phyloP scores from a whole-genome alignment of 2,797 vertebrate genomes.

The Oreochromis mossambicus region DNA sequence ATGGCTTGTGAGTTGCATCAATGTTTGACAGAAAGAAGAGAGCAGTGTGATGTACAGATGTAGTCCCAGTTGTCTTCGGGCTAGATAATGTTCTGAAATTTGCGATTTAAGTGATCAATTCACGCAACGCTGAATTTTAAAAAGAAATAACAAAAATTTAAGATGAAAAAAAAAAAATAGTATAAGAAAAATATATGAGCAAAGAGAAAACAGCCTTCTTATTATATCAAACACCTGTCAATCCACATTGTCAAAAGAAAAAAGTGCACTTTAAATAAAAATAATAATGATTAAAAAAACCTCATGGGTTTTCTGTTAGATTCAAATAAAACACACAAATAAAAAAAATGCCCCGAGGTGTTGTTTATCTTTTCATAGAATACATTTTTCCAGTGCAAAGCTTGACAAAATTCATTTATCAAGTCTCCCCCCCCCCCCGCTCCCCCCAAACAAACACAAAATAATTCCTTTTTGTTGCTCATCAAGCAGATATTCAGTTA shows the following conservation, averaged over 20 bases:
- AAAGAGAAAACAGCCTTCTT: not conserved
- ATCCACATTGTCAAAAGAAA: not conserved
- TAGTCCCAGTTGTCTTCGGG: rapidly evolving
- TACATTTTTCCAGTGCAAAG: too few relatives aligned
- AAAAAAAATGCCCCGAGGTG: not conserved
- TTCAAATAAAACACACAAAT: not conserved
- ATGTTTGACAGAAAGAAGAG: not conserved
- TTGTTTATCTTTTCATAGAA: not conserved
- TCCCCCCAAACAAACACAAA: rapidly evolving
- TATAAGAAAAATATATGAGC: not conserved
- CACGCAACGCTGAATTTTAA: rapidly evolving
- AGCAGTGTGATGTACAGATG: not conserved
- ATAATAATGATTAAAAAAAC: not conserved
- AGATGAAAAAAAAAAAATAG: not conserved
- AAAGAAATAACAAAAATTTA: not conserved
- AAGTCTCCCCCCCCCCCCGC: not conserved
- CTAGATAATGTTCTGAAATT: not conserved
- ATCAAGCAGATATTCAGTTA: not conserved
- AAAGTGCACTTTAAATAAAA: not conserved
- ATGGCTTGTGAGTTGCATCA: not conserved
- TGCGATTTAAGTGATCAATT: rapidly evolving
- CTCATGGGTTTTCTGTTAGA: not conserved
- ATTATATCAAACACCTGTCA: rapidly evolving
- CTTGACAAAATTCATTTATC: not conserved
- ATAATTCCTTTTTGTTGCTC: rapidly evolving